Percentiles rank a stretch among this genome's conserved stretches.
Evolutionary conservation across 92 coral and sea anemone genomes (phyloP).

Genomic region (Heliopora coerulea): DNA sequence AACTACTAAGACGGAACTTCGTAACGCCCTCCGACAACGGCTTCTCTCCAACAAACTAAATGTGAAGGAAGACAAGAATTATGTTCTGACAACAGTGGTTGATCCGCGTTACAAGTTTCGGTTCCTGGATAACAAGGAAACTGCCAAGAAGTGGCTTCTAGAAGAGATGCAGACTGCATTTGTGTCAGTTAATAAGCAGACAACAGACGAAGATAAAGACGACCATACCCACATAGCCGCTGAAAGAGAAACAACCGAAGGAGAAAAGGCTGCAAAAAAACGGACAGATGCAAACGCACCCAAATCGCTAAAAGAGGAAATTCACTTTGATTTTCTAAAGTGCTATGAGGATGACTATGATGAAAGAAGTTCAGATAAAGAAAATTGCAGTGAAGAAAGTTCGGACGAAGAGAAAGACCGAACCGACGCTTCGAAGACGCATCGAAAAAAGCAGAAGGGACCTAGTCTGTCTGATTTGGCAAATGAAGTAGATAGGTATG

Average conservation of each 20-base stretch:
- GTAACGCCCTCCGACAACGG: slow-evolving; percentile 40
- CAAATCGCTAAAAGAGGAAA: slow-evolving; percentile 35
- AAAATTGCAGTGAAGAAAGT: slow-evolving; percentile 5
- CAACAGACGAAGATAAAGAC: slow-evolving; percentile 15
- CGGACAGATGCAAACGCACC: slow-evolving; percentile 15
- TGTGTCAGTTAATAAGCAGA: slow-evolving; percentile 1
- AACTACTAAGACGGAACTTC: slow-evolving; percentile 29
- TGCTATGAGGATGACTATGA: slow-evolving; percentile 34
- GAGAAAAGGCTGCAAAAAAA: slow-evolving; percentile 24
- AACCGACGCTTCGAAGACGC: slow-evolving; percentile 17
- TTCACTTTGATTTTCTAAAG: slow-evolving; percentile 31
- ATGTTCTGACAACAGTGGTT: slow-evolving; percentile 37
- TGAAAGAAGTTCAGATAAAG: slow-evolving; percentile 2
- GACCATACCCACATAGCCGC: slow-evolving; percentile 3
- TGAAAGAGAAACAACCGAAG: slow-evolving; percentile 4
- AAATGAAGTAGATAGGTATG: slow-evolving; percentile 26
- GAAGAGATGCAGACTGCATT: slow-evolving; percentile 26
- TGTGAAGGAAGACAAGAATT: slow-evolving; percentile 24
- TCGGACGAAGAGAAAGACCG: slow-evolving; percentile 5
- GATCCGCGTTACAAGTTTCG: slow-evolving; percentile 36
- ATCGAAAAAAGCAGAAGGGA: slow-evolving; percentile 14
- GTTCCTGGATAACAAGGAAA: slow-evolving; percentile 37
- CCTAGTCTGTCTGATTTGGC: slow-evolving; percentile 26
- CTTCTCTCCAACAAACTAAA: slow-evolving; percentile 37
- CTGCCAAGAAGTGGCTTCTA: slow-evolving; percentile 42